Evolutionary conservation across 2,888 invertebrate species (phyloP).

Genomic region (Lepetodrilus schrolli): DNA sequence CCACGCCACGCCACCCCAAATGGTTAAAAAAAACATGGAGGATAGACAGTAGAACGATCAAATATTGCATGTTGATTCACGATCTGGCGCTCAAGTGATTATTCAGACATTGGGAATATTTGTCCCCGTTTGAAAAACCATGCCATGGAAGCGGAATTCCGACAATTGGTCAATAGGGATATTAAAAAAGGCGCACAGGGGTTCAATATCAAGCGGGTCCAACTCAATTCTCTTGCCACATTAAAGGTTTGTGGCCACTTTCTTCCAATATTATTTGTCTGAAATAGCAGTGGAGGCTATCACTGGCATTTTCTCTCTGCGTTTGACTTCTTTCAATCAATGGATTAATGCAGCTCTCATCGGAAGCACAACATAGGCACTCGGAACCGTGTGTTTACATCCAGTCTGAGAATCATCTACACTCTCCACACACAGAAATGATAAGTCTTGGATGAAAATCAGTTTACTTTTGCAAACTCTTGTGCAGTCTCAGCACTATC

Average conservation of each 20-base stretch:
- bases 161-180: neutral
- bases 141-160: neutral
- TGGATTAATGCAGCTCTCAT: neutral
- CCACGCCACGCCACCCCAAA: neutral
- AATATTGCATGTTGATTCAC: slow-evolving; percentile 10
- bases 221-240: neutral
- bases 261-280: neutral
- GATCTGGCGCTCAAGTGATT: neutral
- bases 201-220: neutral
- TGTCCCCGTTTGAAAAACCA: slow-evolving; percentile 19
- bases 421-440: neutral
- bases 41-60: neutral
- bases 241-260: neutral
- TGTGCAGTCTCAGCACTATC: too few species aligned
- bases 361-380: neutral
- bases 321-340: neutral
- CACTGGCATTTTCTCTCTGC: neutral
- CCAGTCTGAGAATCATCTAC: neutral
- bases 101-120: slow-evolving; percentile 22
- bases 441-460: slow-evolving; percentile 4
- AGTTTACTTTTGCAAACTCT: neutral
- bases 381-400: neutral
- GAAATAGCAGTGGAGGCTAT: slow-evolving; percentile 1
- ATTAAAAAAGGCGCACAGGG: neutral
- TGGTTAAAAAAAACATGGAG: neutral